Base-by-base conservation (phyloP, 2,888 invertebrate species). In the Lomographa bimaculata region DNA sequence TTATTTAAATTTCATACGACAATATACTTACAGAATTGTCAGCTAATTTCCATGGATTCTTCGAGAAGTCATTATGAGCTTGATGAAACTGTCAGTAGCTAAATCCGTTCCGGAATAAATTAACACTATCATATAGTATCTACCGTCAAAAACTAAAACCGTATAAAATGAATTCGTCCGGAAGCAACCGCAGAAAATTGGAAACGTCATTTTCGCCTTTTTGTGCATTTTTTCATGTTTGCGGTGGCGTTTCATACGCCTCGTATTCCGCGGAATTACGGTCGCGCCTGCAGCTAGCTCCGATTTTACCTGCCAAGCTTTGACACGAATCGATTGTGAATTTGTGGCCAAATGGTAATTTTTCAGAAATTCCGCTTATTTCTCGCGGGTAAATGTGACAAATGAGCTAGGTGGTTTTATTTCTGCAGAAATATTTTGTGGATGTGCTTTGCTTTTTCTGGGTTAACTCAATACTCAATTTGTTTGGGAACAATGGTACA, bases 151-250 rank as follows among this genome's bases (percentile, higher is more conserved):
- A 14, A 14, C 3, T 14, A 14, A 3, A 40, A 80, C 32, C 7
- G 42, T 83, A 84, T 82, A 85, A 86, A 89, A 86, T 81, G 84
- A 83, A 80, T 83, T 79, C 76, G 73, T 73, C 85, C 77, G 72
- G 72, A 67, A 78, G 87, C 84, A 76, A 83, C 79, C 75, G 85
- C 83, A 90, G 90, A 90, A 90, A 90, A 90, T 90, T 90, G 83
- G 86, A 90, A 90, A 90, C 85, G 90, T 89, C 89, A 90, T 90
- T 90, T 90, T 89, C 83, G 83, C 79, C 76, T 71, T 87, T 89
- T 89, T 89, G 89, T 83, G 83, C 79, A 76, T 67, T 87, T 89
- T 89, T 90, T 85, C 81, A 84, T 85, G 85, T 86, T 86, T 89
- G 85, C 73, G 79, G 79, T 72, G 75, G 70, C 67, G 69, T 62